Conservation (phyloP, 2,888 invertebrate species). For the Coelinius sp. region DNA sequence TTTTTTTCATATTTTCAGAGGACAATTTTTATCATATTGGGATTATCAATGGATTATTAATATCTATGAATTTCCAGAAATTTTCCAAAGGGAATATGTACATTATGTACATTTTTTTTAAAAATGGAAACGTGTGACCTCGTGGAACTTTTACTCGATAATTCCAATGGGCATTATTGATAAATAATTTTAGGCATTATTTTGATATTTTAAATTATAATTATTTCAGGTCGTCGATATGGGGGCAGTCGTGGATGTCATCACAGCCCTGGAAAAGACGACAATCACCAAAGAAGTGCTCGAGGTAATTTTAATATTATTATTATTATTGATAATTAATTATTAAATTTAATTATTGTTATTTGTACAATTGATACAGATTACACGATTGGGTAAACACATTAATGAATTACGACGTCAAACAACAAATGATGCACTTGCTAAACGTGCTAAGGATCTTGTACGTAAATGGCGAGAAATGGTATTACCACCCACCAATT, state of each 20-base stretch:
- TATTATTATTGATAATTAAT: background rate
- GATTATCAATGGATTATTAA: background rate
- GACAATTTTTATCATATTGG: background rate
- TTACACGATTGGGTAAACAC: slow-evolving; percentile 94
- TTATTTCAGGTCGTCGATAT: slow-evolving; percentile 90
- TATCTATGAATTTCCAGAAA: too few relatives aligned
- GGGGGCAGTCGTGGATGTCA: slow-evolving; percentile 93
- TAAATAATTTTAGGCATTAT: background rate
- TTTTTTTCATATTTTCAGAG: background rate
- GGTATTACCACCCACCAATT: slow-evolving; percentile 75
- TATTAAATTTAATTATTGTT: slow-evolving; percentile 31
- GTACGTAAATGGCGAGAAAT: slow-evolving; percentile 94
- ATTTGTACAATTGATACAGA: slow-evolving; percentile 73
- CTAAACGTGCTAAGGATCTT: slow-evolving; percentile 91
- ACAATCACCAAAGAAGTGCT: slow-evolving; percentile 91
- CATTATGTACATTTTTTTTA: background rate
- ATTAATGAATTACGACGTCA: slow-evolving; percentile 93
- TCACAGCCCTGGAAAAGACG: slow-evolving; percentile 91
- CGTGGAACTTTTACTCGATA: slow-evolving; percentile 10
- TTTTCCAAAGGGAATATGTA: too few relatives aligned
- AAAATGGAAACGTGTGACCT: background rate
- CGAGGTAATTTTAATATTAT: slow-evolving; percentile 77
- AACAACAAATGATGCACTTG: slow-evolving; percentile 86
- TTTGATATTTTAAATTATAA: background rate
- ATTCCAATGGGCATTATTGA: too few relatives aligned